Base-by-base conservation (phyloP, 2,888 invertebrate species). In the Drosophila ustulata region DNA sequence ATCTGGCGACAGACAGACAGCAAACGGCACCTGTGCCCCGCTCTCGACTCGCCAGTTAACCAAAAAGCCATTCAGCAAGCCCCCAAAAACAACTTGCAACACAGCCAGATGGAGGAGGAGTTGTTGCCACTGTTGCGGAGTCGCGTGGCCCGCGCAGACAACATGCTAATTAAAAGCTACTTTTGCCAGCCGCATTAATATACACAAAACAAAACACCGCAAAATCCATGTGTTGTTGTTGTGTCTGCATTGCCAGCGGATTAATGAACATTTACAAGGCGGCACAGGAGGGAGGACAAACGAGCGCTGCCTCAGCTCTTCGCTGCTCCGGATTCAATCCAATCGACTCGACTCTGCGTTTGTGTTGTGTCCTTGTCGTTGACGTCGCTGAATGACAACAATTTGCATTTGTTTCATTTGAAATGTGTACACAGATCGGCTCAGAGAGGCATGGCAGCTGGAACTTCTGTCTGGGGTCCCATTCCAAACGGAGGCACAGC, bases 151-250 rank as follows among this genome's bases (percentile, higher is more conserved):
- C 76, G 73, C 76, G 73, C 88, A 82, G 82, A 75, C 85, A 82
- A 83, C 85, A 83, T 83, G 88, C 83, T 83, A 87, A 83, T 83
- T 83, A 83, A 83, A 83, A 83, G 83, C 85, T 82, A 82, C 88
- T 83, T 87, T 75, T 76, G 67, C 80, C 79, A 74, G 85, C 83
- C 83, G 88, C 88, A 87, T 87, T 84, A 87, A 84, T 84, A 83
- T 65, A 84, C 84, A 72, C 75, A 66, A 71, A 66, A 66, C 43
- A 65, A 53, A 59, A 69, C 41, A 66, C 62, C 55, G 73, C 72
- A 80, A 77, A 82, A 80, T 71, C 77, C 78, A 70, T 78, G 67
- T 58, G 68, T 56, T 51, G 37, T 18, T 67, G 45, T 43, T 63
- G 65, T 46, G 64, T 67, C 72, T 77, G 70, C 77, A 72, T 9